Base-by-base conservation (phyloP, 2,113 vertebrate genomes). In the Channa maculata region DNA sequence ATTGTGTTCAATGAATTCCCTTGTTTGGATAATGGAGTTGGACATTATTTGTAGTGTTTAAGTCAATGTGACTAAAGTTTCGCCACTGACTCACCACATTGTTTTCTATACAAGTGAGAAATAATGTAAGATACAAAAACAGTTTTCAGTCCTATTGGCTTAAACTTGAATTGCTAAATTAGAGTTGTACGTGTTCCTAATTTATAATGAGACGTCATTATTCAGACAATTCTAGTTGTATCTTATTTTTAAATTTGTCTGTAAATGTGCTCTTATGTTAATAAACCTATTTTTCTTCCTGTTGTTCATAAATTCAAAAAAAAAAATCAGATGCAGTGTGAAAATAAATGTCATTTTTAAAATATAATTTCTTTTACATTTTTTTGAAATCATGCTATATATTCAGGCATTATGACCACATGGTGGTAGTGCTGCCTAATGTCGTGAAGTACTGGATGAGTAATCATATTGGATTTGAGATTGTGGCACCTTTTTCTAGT, bases 301-400 rank as follows among this genome's bases (percentile, higher is more conserved):
- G 69, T 50, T 82, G 79, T 77, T 58, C n/a, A 86, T 2, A 71
- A 80, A 90, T 95, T 91, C 91, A 93, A 92, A 87, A 89, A 86
- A 92, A 63, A 85, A 69, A 83, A 73, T 90, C 68, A 58, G 50
- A 53, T 89, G 79, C 71, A 43, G 80, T 71, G 84, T 87, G 75
- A 58, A 83, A 92, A 90, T 89, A 92, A 74, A 92, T 63, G 68
- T 39, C 62, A 61, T 86, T 85, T 86, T 81, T 58, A 82, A 86
- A 70, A 71, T 2, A 10, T 3, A 0, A 0, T 58, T 50, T 70
- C 46, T 69, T 41, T 39, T 60, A 39, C 24, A 8, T 3, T 0
- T 39, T 36, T 65, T 14, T 51, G 0, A 2, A 13, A 3, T 0
- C 33, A 0, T 90, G 24, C 24, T 24, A 24, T 24, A 80, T 52